These are phyloP conservation scores for Cheilosia urbana DNA, from an alignment of 2,888 invertebrate genomes.

Conservation along the genomic window DNA sequence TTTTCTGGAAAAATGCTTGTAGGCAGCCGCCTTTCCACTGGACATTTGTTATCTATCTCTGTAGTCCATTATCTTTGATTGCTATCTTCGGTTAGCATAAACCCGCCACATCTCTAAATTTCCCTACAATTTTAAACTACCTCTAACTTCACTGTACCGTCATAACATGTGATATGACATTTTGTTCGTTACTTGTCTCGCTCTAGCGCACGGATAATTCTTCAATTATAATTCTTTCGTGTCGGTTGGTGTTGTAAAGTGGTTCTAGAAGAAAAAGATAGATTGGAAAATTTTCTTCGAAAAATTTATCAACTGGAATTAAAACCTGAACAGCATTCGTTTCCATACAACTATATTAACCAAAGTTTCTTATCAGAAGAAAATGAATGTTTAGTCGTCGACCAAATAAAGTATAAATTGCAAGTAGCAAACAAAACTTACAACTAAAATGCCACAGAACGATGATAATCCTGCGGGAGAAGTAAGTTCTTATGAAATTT, in stretches of 20 bases:
- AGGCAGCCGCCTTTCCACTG: too few relatives aligned
- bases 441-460: slow-evolving; percentile 54
- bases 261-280: slow-evolving; percentile 47
- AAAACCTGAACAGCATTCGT: slow-evolving; percentile 14
- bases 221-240: slow-evolving; percentile 44
- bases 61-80: too few relatives aligned
- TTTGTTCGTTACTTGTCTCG: slow-evolving; percentile 31
- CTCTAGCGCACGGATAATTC: slow-evolving; percentile 24
- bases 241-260: slow-evolving; percentile 57
- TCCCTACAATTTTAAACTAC: slow-evolving; percentile 9
- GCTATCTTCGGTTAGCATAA: too few relatives aligned
- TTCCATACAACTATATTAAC: slow-evolving; percentile 3
- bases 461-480: slow-evolving; percentile 36
- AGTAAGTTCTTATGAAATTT: slow-evolving; percentile 20
- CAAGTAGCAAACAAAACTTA: slow-evolving; percentile 10
- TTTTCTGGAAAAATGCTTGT: too few relatives aligned
- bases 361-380: slow-evolving; percentile 26
- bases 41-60: too few relatives aligned
- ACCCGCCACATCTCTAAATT: slow-evolving; percentile 26
- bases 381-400: slow-evolving; percentile 41
- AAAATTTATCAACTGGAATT: slow-evolving; percentile 27
- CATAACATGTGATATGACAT: slow-evolving; percentile 72
- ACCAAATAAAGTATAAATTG: slow-evolving; percentile 29
- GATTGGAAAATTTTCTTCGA: slow-evolving; percentile 27
- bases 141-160: slow-evolving; percentile 59